Evolutionary conservation across 1,140 invertebrate species (phyloP).

Genomic region (Leptinotarsa lineolata): DNA sequence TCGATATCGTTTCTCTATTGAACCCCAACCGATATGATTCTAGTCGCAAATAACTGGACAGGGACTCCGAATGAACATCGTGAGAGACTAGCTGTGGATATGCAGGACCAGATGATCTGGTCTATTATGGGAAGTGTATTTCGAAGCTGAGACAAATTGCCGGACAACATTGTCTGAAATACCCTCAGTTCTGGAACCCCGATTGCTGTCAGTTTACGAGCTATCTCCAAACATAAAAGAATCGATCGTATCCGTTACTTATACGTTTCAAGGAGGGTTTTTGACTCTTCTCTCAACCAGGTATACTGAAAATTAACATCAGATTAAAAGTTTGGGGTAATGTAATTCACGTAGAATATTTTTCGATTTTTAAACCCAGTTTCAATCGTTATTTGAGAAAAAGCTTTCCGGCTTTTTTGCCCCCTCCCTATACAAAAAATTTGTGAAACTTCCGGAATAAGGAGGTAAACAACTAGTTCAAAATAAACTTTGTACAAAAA

Average conservation of each 20-base stretch:
- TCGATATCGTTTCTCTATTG: too few species aligned
- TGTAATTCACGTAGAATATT: too few species aligned
- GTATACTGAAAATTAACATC: too few species aligned
- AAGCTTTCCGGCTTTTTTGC: too few species aligned
- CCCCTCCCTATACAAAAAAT: too few species aligned
- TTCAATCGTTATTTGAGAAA: too few species aligned
- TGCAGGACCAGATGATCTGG: slow-evolving; percentile 7
- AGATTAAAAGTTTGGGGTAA: too few species aligned
- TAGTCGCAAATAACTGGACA: neutral
- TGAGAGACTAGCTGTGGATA: neutral
- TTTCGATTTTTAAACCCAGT: too few species aligned
- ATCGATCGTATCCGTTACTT: neutral
- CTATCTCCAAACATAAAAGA: neutral
- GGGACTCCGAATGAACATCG: neutral
- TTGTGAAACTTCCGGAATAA: too few species aligned
- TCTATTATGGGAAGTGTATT: slow-evolving; percentile 8
- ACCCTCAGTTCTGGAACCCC: neutral
- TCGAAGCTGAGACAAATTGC: slow-evolving; percentile 2
- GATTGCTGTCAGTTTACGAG: slow-evolving; percentile 1
- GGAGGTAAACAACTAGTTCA: too few species aligned
- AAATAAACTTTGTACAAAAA: too few species aligned
- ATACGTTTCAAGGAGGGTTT: neutral
- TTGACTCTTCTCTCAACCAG: too few species aligned
- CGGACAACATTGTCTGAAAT: slow-evolving; percentile 3
- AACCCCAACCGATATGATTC: neutral